phyloP scores from a whole-genome alignment of 2,113 vertebrate genomes.

The Scomber colias region DNA sequence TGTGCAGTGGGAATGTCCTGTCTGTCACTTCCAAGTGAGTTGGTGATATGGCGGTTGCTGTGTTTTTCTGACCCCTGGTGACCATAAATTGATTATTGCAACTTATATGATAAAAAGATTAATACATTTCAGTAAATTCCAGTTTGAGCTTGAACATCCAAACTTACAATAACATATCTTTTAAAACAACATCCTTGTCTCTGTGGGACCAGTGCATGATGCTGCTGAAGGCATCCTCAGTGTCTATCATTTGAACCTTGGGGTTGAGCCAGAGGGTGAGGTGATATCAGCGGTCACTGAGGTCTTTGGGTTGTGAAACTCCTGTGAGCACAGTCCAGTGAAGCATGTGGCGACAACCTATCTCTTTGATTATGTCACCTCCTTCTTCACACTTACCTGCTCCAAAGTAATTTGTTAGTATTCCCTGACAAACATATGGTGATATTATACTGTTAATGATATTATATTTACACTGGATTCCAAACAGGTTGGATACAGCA shows the following conservation, averaged over 20 bases:
- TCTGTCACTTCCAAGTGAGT: constrained; percentile 86
- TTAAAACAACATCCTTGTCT: neutral
- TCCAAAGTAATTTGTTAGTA: neutral
- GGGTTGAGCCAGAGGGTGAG: constrained; percentile 20
- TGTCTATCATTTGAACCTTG: constrained; percentile 35
- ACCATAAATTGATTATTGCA: constrained; percentile 1
- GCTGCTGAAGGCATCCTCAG: constrained; percentile 19
- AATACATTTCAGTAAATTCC: neutral
- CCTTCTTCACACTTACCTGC: constrained; percentile 18
- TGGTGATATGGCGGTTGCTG: too few relatives aligned
- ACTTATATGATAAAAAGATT: neutral
- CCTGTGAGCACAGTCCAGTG: constrained; percentile 62
- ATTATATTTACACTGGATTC: neutral
- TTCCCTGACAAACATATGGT: neutral
- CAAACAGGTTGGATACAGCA: neutral
- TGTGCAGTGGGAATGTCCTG: constrained; percentile 88
- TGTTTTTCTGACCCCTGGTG: neutral
- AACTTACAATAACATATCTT: too few relatives aligned
- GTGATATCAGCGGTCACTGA: constrained; percentile 43
- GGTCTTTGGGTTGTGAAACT: constrained; percentile 69
- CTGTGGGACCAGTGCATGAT: neutral
- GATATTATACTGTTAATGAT: neutral
- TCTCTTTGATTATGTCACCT: constrained; percentile 46
- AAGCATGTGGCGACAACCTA: constrained; percentile 56
- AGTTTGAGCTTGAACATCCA: too few relatives aligned